Evolutionary conservation across 2,113 vertebrate genomes (phyloP).

Genomic region (Pipa parva): DNA sequence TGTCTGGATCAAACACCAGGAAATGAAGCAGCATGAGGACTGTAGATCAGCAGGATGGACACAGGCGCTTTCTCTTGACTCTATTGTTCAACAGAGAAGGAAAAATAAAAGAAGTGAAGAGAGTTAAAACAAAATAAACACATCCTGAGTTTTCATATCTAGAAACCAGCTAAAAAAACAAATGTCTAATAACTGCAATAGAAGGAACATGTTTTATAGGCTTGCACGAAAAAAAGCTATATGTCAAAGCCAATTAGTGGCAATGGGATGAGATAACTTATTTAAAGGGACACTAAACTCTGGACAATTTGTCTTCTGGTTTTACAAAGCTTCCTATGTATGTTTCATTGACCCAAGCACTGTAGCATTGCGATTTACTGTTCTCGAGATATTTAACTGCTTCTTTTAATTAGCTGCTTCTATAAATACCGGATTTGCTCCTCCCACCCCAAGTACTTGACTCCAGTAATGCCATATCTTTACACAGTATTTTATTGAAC

Average conservation of each 20-base stretch:
- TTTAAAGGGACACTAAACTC: conserved; percentile 24
- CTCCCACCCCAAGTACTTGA: too few species aligned
- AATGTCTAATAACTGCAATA: conserved; percentile 48
- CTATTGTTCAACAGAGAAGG: conserved; percentile 79
- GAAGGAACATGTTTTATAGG: conserved; percentile 46
- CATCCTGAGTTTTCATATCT: conserved; percentile 84
- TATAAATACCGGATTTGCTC: too few species aligned
- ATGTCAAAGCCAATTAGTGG: conserved; percentile 24
- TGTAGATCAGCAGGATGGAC: conserved; percentile 68
- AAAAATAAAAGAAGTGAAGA: conserved; percentile 60
- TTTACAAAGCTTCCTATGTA: too few species aligned
- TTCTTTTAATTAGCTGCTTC: too few species aligned
- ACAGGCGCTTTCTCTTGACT: conserved; percentile 54
- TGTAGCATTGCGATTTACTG: too few species aligned
- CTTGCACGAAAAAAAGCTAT: conserved; percentile 32
- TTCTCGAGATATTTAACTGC: too few species aligned
- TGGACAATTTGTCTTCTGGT: too few species aligned
- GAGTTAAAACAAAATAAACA: conserved; percentile 55
- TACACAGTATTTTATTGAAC: too few species aligned
- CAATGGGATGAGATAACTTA: conserved; percentile 43
- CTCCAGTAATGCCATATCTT: too few species aligned
- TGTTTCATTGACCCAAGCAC: too few species aligned
- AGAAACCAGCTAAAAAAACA: conserved; percentile 54
- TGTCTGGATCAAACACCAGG: conserved; percentile 65
- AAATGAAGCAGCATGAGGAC: conserved; percentile 62